Conservation (phyloP, 2,888 invertebrate genomes). For the Furcula furcula region DNA sequence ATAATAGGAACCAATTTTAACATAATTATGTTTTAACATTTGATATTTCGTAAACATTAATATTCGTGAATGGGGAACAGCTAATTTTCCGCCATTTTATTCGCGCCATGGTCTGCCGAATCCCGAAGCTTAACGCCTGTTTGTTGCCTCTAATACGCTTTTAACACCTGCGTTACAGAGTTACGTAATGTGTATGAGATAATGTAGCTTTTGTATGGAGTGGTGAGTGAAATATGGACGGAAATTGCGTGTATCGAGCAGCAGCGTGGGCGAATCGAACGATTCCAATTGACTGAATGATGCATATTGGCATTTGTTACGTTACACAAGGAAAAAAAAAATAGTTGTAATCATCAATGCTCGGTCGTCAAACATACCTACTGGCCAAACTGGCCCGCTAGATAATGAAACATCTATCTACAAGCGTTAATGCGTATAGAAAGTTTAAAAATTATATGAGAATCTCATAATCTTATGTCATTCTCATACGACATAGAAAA, state of each 20-base stretch:
- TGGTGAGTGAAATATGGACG: slow-evolving; percentile 49
- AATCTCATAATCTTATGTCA: too few relatives aligned
- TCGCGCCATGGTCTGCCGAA: slow-evolving; percentile 63
- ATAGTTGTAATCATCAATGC: too few relatives aligned
- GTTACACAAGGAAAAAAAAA: too few relatives aligned
- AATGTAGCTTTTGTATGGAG: slow-evolving; percentile 54
- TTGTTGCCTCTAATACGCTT: slow-evolving; percentile 74
- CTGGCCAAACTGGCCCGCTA: too few relatives aligned
- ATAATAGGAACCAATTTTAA: slow-evolving; percentile 33
- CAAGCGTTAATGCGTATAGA: too few relatives aligned
- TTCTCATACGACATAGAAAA: too few relatives aligned
- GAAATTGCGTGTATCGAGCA: slow-evolving; percentile 21
- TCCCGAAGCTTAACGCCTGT: slow-evolving; percentile 74
- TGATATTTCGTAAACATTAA: slow-evolving; percentile 62
- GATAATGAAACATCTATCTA: too few relatives aligned
- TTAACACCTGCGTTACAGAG: slow-evolving; percentile 73
- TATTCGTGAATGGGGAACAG: slow-evolving; percentile 50
- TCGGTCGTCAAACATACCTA: too few relatives aligned
- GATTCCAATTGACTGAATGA: slow-evolving; percentile 39
- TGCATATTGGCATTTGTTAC: slow-evolving; percentile 4
- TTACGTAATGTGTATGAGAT: slow-evolving; percentile 60
- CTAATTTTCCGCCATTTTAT: slow-evolving; percentile 74
- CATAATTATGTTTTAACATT: slow-evolving; percentile 44
- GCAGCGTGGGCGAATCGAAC: slow-evolving; percentile 29
- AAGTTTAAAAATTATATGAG: too few relatives aligned